Conservation (phyloP, 2,113 vertebrate genomes). For the Saguinus midas region DNA sequence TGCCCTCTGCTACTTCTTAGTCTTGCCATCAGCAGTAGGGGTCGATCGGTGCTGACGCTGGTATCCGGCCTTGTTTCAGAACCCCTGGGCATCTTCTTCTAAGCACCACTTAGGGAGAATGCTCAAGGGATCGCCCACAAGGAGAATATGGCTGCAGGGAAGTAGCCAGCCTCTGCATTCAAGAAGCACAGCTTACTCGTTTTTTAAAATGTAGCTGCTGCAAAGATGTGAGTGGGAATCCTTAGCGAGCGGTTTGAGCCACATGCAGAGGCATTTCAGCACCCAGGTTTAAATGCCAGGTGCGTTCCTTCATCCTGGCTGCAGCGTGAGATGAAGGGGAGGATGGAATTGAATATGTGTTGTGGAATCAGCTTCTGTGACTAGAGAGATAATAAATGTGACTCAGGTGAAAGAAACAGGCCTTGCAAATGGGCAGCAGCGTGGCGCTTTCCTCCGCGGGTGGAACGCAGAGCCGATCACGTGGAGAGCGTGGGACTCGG, state of each 20-base stretch:
- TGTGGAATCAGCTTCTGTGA: slow-evolving; percentile 59
- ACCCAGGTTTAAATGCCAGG: neutral
- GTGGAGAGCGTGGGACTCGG: neutral
- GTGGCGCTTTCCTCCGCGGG: neutral
- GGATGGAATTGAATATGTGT: neutral
- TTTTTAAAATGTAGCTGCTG: neutral
- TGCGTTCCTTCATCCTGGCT: neutral
- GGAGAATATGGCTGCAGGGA: neutral
- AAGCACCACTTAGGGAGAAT: neutral
- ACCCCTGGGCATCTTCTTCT: neutral
- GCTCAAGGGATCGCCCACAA: neutral
- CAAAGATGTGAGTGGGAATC: neutral
- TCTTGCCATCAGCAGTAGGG: neutral
- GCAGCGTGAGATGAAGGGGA: neutral
- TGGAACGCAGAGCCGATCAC: neutral
- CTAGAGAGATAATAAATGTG: slow-evolving; percentile 53
- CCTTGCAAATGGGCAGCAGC: slow-evolving; percentile 11
- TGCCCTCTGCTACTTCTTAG: neutral
- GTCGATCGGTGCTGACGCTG: neutral
- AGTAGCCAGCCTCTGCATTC: neutral
- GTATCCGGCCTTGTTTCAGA: neutral
- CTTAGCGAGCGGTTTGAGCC: neutral
- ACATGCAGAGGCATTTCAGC: neutral
- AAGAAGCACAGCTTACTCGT: neutral
- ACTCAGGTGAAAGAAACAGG: slow-evolving; percentile 41